Evolutionary conservation across 2,797 vertebrate genomes (phyloP), one percentile per base, ranked within the genome.

Genomic region (Bovichtus variegatus): DNA sequence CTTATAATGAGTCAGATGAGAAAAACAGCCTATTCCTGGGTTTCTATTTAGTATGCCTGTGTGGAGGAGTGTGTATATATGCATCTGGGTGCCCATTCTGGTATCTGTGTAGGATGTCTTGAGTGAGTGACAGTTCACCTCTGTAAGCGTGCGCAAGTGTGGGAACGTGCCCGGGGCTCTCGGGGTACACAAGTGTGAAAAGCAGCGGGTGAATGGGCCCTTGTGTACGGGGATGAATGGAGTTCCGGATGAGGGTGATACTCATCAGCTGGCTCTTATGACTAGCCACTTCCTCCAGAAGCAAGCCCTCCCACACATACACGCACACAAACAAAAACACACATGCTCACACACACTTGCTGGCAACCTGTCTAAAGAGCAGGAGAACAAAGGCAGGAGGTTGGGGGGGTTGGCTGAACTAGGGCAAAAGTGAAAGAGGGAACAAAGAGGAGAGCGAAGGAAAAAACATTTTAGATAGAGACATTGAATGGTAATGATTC

Each of bases 201-300:
- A 91, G 90, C 86, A 27, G 51, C n/a, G 78, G 66, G 80, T 95
- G 92, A 95, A 95, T 93, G 90, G 89, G 66, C 81, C 91, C 91
- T 95, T 95, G 95, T 96, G 90, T 91, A 76, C 13, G 15, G 74
- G 69, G 84, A 90, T 94, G 93, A 95, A 94, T 94, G 87, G 87
- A 82, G 81, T 86, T 93, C 94, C 94, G 91, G 94, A 93, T 91
- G 89, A 87, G 87, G 83, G 87, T 78, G 91, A 91, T 87, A 78
- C 89, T 88, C 89, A 94, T 93, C 91, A 93, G 91, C 90, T 93
- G 92, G 89, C 86, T 85, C 83, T 76, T 70, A 87, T 90, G 84
- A 91, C 84, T 82, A 36, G 80, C 82, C 76, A 82, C 90, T 92
- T 92, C 88, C 91, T 90, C 71, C 76, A 76, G 80, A 60, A 71